A percentile compares a stretch with the other conserved stretches of the same genome.
Evolutionary conservation across 2,888 invertebrate species (phyloP).

Genomic region (Galerucella pusilla): DNA sequence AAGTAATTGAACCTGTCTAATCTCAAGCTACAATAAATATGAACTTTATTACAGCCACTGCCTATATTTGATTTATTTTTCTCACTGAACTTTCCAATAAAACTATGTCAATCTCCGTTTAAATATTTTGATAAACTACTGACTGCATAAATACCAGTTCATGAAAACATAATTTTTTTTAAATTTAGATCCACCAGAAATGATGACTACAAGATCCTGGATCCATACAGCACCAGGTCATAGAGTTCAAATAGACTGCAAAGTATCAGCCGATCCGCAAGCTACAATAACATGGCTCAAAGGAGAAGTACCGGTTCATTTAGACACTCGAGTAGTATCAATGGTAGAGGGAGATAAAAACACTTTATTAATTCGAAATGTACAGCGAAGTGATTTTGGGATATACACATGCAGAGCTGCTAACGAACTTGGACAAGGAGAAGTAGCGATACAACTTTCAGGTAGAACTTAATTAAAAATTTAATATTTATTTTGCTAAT

Average conservation of each 20-base stretch:
- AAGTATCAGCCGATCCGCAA: conserved; percentile 75
- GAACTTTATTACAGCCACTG: too few species aligned
- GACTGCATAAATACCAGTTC: too few species aligned
- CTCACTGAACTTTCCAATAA: too few species aligned
- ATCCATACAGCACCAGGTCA: conserved; percentile 81
- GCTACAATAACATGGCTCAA: conserved; percentile 76
- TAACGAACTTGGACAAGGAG: conserved; percentile 79
- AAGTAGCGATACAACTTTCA: conserved; percentile 78
- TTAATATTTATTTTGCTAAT: neutral
- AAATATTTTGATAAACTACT: too few species aligned
- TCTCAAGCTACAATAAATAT: too few species aligned
- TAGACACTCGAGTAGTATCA: conserved; percentile 64
- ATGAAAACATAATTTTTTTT: neutral
- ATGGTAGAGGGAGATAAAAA: conserved; percentile 69
- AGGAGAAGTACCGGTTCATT: conserved; percentile 70
- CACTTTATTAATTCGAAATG: conserved; percentile 75
- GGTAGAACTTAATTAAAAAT: conserved; percentile 63
- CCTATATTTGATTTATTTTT: too few species aligned
- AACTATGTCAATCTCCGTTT: neutral
- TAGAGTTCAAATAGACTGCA: conserved; percentile 76
- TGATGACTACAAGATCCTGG: conserved; percentile 73
- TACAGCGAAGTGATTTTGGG: conserved; percentile 77
- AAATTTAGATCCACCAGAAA: conserved; percentile 78
- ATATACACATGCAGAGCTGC: conserved; percentile 82
- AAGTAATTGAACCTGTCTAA: too few species aligned